Evolutionary conservation across 2,113 vertebrate genomes (phyloP), one percentile per base, ranked within the genome.

Genomic region (Sinocyclocheilus grahami): DNA sequence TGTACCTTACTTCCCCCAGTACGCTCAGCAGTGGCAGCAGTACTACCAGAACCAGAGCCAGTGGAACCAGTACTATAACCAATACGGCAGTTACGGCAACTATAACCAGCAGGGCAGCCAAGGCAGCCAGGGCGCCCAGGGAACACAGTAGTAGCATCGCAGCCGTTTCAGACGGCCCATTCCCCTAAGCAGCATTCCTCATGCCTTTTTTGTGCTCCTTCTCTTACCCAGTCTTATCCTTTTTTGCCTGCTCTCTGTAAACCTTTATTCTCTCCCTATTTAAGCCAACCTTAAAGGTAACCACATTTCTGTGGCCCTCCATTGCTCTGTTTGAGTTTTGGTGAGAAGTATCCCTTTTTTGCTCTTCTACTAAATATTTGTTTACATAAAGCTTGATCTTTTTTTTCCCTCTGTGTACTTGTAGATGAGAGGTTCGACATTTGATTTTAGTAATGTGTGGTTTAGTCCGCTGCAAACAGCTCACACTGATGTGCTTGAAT

Each of bases 1-100:
- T 72, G 18, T 55, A 24, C 27, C 74, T 27, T 62, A 3, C 55
- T 30, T 2, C 69, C 5, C 62, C 48, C 79, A 98, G 97, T 97
- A 97, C 2, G 96, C 96, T 86, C 96, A 97, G 94, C 97, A 97
- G 92, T 97, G 96, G 96, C 97, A 96, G 95, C 96, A 97, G 93
- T 97, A 98, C 95, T 98, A 98, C 93, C 96, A 97, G 94, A 97
- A 96, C 94, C 97, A 97, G 95, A 95, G 94, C 93, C 97, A 97
- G 93, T 98, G 97, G 97, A 96, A 97, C 63, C 97, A 96, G 10
- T 98, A 97, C 94, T 97, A 97, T 87, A 95, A 96, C 91, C 96
- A 95, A 94, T 97, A 97, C 14, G 94, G 95, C 53, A 93, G 95
- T 92, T 97, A 97, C 58, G 95, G 95, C 84, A 92, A 91, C 90